Base-by-base conservation (phyloP, 1,140 invertebrate species). In the Drosophila kikkawai region DNA sequence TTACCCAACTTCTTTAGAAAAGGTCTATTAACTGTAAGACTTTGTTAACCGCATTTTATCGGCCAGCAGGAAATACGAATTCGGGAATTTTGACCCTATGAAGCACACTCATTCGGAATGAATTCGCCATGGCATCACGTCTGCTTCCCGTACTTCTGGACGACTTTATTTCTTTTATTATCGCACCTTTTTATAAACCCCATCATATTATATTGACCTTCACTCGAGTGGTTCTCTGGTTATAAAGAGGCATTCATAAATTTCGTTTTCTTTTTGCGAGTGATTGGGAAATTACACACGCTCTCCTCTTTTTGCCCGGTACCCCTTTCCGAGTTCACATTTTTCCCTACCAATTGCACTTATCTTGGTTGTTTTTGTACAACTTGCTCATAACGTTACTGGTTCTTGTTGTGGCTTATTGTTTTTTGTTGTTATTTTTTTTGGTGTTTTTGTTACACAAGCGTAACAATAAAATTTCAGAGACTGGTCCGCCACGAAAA, bases 391-490 rank as follows among this genome's bases (percentile, higher is more conserved):
- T 75, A 63, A 75, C 71, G 71, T 75, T 70, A 75, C 71, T 75
- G 47, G 71, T 75, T 75, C 71, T 75, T 75, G 70, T 64, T 71
- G 41, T 48, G 48, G 47, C 57, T 41, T 71, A 48, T 71, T 70
- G 41, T 55, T 47, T 66, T 56, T 67, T 26, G 19, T 64, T 60
- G 17, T 60, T 26, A 11, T 11, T 17, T 32, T 42, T 42, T 12
- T 32, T 39, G 41, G 17, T 57, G 22, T 61, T 51, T 26, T 51
- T 74, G 71, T 75, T 75, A 64, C 71, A 75, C 58, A 75, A 75
- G 70, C 71, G 70, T 75, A 75, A 75, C 70, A 75, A 75, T 75
- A 75, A 75, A 74, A 74, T 74, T 75, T 75, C 70, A 75, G 26
- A 64, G 26, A 64, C 71, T 75, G 57, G 58, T 36, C 58, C 50